Percentiles rank a stretch among this genome's conserved stretches.
phyloP scores from a whole-genome alignment of 2,113 vertebrate genomes.

The Cryptomyrus ogoouensis region DNA sequence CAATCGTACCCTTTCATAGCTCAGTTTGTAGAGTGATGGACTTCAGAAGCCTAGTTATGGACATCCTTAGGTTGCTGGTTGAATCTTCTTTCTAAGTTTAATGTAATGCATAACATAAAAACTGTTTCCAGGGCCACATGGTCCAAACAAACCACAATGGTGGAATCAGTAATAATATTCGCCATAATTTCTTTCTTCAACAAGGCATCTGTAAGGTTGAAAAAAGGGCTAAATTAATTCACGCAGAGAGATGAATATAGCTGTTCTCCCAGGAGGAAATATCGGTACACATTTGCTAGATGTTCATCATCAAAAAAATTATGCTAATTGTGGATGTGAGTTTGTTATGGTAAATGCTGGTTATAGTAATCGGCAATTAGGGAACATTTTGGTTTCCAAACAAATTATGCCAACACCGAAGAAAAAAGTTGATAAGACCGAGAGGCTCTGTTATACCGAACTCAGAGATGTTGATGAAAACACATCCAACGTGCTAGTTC shows the following conservation, averaged over 20 bases:
- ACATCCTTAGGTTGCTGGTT: neutral
- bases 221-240: too few species aligned
- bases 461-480: neutral
- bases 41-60: neutral
- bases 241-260: too few species aligned
- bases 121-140: neutral
- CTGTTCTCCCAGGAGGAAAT: too few species aligned
- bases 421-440: neutral
- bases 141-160: neutral
- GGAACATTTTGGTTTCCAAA: neutral
- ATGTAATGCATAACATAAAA: neutral
- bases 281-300: neutral
- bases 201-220: too few species aligned
- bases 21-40: neutral
- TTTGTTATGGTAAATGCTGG: neutral
- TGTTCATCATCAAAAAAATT: neutral
- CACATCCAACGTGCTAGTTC: neutral
- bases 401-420: neutral
- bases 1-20: neutral
- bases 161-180: neutral
- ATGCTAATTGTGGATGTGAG: neutral
- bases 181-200: neutral
- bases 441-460: neutral
- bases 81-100: neutral
- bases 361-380: neutral